A percentile compares a stretch with the other conserved stretches of the same genome.
phyloP scores from a whole-genome alignment of 2,113 vertebrate genomes.

The Ameiurus melas region DNA sequence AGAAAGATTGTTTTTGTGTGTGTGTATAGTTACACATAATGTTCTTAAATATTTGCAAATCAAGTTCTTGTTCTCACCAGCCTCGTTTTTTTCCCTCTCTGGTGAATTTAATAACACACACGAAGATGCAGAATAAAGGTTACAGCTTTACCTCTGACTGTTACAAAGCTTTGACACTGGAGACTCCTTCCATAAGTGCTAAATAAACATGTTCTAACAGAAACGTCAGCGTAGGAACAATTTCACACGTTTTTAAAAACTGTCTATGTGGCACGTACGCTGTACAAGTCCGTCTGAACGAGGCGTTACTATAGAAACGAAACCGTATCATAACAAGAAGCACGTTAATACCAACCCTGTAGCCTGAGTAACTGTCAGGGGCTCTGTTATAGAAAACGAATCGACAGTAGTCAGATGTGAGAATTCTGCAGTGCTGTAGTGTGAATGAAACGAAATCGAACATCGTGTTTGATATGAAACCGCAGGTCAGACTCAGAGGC shows the following conservation, averaged over 20 bases:
- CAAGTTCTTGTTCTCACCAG: background rate
- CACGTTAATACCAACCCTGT: background rate
- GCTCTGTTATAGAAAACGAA: background rate
- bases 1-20: background rate
- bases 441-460: background rate
- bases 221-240: background rate
- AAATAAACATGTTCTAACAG: background rate
- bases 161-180: background rate
- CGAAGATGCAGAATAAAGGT: background rate
- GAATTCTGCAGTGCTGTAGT: background rate
- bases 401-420: background rate
- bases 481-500: constrained; percentile 77
- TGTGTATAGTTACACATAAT: background rate
- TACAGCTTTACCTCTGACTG: background rate
- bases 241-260: background rate
- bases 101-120: background rate
- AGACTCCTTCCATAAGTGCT: background rate
- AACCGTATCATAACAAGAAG: background rate
- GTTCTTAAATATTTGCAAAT: background rate
- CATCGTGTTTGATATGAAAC: background rate
- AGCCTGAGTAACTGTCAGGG: background rate
- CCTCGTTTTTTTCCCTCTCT: background rate
- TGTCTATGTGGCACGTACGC: background rate
- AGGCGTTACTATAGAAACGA: background rate
- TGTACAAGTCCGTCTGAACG: background rate